Evolutionary conservation across 92 coral and sea anemone genomes (phyloP), one percentile per base, ranked within the genome.

Genomic region (Virgularia gustaviana): DNA sequence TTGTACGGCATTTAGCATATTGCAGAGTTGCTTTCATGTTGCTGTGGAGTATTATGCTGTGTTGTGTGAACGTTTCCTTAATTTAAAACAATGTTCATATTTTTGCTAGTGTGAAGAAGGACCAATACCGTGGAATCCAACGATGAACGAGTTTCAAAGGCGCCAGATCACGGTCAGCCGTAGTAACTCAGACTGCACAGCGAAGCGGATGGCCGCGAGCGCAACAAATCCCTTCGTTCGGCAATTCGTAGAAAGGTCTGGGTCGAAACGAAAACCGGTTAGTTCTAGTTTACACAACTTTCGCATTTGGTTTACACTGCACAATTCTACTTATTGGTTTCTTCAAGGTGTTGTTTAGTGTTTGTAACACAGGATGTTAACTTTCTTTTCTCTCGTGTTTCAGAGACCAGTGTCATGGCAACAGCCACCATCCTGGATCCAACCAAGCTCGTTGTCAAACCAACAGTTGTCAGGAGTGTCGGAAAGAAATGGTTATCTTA

Each of bases 401-500:
- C 89, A 90, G 88, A 91, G 98, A 32, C 98, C 98, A 0, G 90
- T 92, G 65, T 92, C 98, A n/a, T 92, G 98, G 98, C 98, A 92
- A 78, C 96, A 88, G n/a, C 75, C 75, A 20, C 75, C 75, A 33
- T 68, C 75, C 22, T 68, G 75, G 75, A 72, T 89, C 10, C 96
- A 87, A 57, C 60, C 77, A 4, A 47, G 53, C 36, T 78, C 76
- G 43, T 65, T 13, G 2, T 31, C 75, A 31, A 32, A 19, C 24
- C 75, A 68, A 35, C 73, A 66, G 39, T 4, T 47, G 23, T 47
- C 55, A 15, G 58, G 58, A 45, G 33, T 39, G 1, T 9, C 74
- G 0, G 60, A 49, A 68, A 61, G 75, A 36, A 68, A 36, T 16
- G 75, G 52, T 34, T 49, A 49, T 49, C 61, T 68, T 68, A 45